Conservation (phyloP, 64 coral and sea anemone species). For the Actinia equina region DNA sequence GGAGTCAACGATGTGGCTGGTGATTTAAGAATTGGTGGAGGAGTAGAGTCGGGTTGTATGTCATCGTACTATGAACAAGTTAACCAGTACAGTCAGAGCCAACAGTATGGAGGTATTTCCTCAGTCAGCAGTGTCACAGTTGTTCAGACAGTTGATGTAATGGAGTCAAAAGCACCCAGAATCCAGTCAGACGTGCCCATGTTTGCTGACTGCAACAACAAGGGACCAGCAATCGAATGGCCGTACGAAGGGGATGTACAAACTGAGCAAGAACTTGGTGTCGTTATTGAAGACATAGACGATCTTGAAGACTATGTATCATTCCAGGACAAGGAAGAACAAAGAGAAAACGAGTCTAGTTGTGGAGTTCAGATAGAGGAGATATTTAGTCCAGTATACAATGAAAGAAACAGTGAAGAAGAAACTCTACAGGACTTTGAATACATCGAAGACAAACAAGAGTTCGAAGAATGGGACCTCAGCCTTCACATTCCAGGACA, state of each 20-base stretch:
- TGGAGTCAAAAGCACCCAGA: neutral
- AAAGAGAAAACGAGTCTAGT: neutral
- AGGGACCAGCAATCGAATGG: neutral
- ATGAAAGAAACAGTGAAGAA: neutral
- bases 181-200: neutral
- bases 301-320: neutral
- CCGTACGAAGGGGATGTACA: neutral
- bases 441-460: conserved; percentile 2
- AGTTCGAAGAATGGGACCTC: conserved; percentile 19
- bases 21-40: neutral
- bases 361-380: neutral
- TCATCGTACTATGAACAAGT: neutral
- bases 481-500: neutral
- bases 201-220: neutral
- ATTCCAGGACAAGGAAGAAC: neutral
- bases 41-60: neutral
- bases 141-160: neutral
- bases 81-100: neutral
- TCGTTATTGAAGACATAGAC: neutral
- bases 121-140: neutral
- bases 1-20: no score
- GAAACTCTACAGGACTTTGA: neutral
- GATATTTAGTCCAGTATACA: neutral
- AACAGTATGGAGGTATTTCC: neutral
- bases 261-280: no score